phyloP scores from a whole-genome alignment of 2,113 vertebrate species.

The Oryzias javanicus region DNA sequence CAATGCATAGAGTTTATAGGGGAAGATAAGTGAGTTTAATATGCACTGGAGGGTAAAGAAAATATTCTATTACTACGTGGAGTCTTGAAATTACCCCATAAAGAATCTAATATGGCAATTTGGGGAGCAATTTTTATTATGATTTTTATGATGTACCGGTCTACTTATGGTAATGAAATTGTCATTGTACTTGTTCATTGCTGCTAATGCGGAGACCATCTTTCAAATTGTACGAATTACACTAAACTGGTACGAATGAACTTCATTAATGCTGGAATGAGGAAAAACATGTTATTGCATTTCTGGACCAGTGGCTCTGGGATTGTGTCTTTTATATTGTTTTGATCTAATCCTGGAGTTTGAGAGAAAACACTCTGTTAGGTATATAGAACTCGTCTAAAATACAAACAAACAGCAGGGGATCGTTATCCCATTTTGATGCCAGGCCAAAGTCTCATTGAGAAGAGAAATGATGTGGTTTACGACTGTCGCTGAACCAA shows the following conservation, averaged over 20 bases:
- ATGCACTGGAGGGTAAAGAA: conserved; percentile 99
- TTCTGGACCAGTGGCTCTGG: conserved; percentile 71
- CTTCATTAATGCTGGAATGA: conserved; percentile 79
- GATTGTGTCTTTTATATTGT: conserved; percentile 72
- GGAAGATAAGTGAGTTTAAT: conserved; percentile 99
- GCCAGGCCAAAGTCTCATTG: conserved; percentile 59
- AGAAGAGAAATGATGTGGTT: conserved; percentile 57
- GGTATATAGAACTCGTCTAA: conserved; percentile 55
- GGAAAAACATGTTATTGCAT: conserved; percentile 70
- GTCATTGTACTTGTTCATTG: conserved; percentile 97
- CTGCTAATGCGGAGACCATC: conserved; percentile 88
- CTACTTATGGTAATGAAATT: conserved; percentile 99
- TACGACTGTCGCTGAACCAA: conserved; percentile 46
- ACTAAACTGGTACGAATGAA: conserved; percentile 82
- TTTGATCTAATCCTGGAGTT: conserved; percentile 72
- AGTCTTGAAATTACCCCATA: conserved; percentile 98
- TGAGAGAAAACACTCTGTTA: conserved; percentile 61
- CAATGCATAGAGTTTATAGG: conserved; percentile 92
- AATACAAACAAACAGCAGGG: conserved; percentile 74
- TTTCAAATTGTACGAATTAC: conserved; percentile 87
- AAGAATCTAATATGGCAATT: conserved; percentile 99
- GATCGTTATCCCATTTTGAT: conserved; percentile 61
- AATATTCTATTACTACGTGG: conserved; percentile 98
- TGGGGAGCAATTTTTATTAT: conserved; percentile 99
- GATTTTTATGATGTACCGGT: conserved; percentile 97